phyloP scores from a whole-genome alignment of 1,140 invertebrate genomes.

The Ptiloglossa arizonensis region DNA sequence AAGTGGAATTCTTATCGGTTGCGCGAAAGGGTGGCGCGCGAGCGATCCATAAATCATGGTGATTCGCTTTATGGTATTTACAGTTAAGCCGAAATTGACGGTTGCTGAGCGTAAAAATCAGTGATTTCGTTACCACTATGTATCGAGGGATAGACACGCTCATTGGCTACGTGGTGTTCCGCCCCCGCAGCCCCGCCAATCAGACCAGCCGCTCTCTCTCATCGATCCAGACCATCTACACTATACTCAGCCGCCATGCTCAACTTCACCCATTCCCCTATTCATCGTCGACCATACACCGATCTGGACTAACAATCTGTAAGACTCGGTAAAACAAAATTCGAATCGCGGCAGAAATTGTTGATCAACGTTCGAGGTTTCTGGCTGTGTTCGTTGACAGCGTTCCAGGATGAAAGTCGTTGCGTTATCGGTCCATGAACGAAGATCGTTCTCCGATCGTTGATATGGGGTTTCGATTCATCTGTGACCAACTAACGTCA shows the following conservation, averaged over 20 bases:
- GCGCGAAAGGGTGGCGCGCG: not conserved
- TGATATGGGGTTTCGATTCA: not conserved
- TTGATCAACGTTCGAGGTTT: conserved; percentile 22
- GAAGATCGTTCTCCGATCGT: not conserved
- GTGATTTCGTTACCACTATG: conserved; percentile 79
- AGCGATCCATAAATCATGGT: conserved; percentile 44
- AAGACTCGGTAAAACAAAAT: conserved; percentile 54
- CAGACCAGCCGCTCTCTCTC: conserved; percentile 76
- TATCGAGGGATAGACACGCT: conserved; percentile 78
- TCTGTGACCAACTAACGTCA: not conserved
- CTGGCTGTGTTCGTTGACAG: not conserved
- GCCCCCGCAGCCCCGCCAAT: conserved; percentile 80
- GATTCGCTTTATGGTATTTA: conserved; percentile 63
- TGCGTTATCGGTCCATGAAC: too few relatives aligned
- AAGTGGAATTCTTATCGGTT: conserved; percentile 18
- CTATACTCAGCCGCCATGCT: conserved; percentile 75
- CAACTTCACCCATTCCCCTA: conserved; percentile 64
- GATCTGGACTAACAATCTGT: conserved; percentile 42
- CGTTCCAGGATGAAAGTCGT: not conserved
- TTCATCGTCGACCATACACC: conserved; percentile 59
- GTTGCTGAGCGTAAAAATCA: conserved; percentile 75
- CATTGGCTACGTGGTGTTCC: conserved; percentile 79
- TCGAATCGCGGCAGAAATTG: conserved; percentile 25
- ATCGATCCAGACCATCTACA: conserved; percentile 75
- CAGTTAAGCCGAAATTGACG: conserved; percentile 58